phyloP scores from a whole-genome alignment of 2,888 invertebrate genomes.

The Drosophila differens region DNA sequence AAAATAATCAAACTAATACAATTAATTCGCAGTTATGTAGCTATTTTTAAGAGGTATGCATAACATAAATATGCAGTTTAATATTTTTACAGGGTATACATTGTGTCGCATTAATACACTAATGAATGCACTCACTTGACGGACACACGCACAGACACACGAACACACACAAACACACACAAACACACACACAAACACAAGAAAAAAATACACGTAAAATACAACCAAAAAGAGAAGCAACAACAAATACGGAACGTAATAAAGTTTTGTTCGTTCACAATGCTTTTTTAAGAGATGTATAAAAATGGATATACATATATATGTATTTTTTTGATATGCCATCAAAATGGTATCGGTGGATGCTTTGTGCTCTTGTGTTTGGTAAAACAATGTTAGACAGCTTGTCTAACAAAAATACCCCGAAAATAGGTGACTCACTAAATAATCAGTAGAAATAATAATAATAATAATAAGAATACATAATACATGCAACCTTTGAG shows the following conservation, averaged over 20 bases:
- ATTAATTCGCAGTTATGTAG: not conserved
- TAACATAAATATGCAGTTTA: too few relatives aligned
- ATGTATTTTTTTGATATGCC: conserved; percentile 33
- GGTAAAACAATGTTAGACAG: not conserved
- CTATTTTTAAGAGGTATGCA: too few relatives aligned
- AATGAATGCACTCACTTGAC: conserved; percentile 12
- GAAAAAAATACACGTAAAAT: not conserved
- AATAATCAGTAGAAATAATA: not conserved
- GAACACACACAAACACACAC: conserved; percentile 1
- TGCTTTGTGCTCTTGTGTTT: conserved; percentile 4
- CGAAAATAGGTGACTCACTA: not conserved
- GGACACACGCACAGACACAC: not conserved
- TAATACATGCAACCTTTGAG: not conserved
- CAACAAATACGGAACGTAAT: conserved; percentile 41
- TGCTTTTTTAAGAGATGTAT: conserved; percentile 15
- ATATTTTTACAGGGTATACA: conserved; percentile 15
- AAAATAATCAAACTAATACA: not conserved
- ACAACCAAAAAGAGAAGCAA: conserved; percentile 12
- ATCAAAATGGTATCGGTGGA: conserved; percentile 18
- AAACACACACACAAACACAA: not conserved
- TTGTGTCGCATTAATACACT: conserved; percentile 39
- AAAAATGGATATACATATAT: conserved; percentile 21
- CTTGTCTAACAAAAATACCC: not conserved
- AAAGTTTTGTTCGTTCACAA: conserved; percentile 33
- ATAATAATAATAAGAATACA: too few relatives aligned